These are phyloP conservation scores for Harpegnathos saltator DNA, from an alignment of 1,140 invertebrate genomes.

Conservation along the genomic window DNA sequence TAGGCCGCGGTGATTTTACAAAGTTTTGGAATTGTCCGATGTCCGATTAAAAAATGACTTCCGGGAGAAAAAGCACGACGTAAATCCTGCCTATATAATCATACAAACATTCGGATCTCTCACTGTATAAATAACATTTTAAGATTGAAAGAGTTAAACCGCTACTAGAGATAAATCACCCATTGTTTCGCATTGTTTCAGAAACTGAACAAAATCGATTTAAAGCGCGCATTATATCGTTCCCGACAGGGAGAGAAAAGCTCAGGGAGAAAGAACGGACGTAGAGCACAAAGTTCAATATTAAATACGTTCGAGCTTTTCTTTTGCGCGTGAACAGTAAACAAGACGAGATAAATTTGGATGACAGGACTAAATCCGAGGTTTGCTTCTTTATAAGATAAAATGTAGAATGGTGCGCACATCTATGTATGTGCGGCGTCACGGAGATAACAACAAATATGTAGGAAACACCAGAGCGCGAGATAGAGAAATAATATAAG, in stretches of 20 bases:
- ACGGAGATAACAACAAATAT: too few relatives aligned
- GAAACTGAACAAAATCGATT: constrained; percentile 8
- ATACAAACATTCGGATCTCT: not conserved
- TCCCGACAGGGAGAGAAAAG: constrained; percentile 7
- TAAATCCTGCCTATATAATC: not conserved
- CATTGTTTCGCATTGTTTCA: not conserved
- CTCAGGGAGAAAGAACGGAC: not conserved
- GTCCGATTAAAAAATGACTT: not conserved
- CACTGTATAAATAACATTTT: not conserved
- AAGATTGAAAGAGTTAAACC: not conserved
- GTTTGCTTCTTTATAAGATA: not conserved
- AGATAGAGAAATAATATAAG: too few relatives aligned
- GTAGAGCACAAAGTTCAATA: constrained; percentile 19
- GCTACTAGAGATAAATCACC: not conserved
- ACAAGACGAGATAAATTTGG: not conserved
- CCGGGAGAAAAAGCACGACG: not conserved
- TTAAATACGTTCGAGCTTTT: constrained; percentile 8
- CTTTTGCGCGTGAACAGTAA: not conserved
- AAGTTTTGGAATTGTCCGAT: not conserved
- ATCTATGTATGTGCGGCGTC: too few relatives aligned
- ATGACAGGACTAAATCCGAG: not conserved
- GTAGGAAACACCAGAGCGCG: too few relatives aligned
- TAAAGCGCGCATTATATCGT: not conserved
- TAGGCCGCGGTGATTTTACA: not conserved
- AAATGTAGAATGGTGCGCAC: not conserved